A percentile compares a stretch with the other conserved stretches of the same genome.
Conservation (phyloP, 2,797 vertebrate genomes). For the Periophthalmus magnuspinnatus region DNA sequence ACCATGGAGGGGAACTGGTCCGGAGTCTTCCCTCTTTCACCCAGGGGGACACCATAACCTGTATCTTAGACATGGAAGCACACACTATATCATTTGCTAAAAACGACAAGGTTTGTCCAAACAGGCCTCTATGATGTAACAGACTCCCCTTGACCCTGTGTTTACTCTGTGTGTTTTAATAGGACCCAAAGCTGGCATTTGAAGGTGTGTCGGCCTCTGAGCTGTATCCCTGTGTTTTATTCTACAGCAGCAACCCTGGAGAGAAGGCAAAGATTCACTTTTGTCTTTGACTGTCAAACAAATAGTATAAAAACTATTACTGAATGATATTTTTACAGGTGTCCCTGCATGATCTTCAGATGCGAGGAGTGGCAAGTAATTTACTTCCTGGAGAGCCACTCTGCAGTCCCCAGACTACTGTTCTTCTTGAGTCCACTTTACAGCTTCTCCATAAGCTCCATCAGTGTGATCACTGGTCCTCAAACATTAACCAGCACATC, state of each 20-base stretch:
- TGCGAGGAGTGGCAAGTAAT: conserved; percentile 81
- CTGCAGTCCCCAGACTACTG: conserved; percentile 77
- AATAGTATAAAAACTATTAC: neutral
- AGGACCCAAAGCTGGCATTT: conserved; percentile 84
- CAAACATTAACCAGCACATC: conserved; percentile 79
- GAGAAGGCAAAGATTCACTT: conserved; percentile 73
- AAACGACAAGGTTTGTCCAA: conserved; percentile 77
- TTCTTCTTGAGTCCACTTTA: conserved; percentile 78
- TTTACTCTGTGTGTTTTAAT: conserved; percentile 13
- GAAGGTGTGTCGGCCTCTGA: conserved; percentile 81
- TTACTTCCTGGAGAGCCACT: conserved; percentile 81
- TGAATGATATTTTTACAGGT: conserved; percentile 64
- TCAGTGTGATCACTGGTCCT: conserved; percentile 75
- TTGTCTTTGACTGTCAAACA: neutral
- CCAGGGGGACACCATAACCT: conserved; percentile 84
- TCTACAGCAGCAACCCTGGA: conserved; percentile 86
- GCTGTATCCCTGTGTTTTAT: conserved; percentile 82
- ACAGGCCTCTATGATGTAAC: neutral
- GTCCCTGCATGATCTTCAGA: conserved; percentile 79
- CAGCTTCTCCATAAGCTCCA: conserved; percentile 78
- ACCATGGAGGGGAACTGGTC: conserved; percentile 81
- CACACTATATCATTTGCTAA: conserved; percentile 83
- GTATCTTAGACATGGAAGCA: conserved; percentile 84
- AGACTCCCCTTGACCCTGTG: neutral
- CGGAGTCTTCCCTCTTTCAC: conserved; percentile 81